Evolutionary conservation across 2,888 invertebrate genomes (phyloP).

Genomic region (Xanthostigma xanthostigma): DNA sequence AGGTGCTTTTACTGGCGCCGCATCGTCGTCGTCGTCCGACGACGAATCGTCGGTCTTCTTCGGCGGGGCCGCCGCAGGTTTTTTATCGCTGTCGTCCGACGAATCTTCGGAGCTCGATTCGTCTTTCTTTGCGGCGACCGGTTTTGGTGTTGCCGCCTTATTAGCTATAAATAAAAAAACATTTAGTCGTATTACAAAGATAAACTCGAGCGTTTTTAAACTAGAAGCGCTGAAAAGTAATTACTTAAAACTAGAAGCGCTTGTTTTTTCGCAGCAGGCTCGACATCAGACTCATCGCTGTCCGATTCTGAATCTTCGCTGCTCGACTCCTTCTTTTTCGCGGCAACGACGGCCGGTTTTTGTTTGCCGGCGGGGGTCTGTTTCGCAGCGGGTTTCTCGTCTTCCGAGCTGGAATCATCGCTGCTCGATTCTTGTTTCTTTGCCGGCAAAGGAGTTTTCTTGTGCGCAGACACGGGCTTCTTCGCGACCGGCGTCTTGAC

Average conservation of each 20-base stretch:
- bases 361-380: constrained; percentile 4
- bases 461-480: constrained; percentile 9
- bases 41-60: too few relatives aligned
- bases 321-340: constrained; percentile 23
- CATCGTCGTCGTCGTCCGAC: too few relatives aligned
- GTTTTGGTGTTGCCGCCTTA: neutral
- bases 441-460: constrained; percentile 7
- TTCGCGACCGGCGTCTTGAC: constrained; percentile 8
- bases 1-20: constrained; percentile 7
- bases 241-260: constrained; percentile 5
- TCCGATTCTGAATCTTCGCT: constrained; percentile 27
- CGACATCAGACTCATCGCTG: constrained; percentile 13
- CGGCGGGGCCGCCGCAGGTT: constrained; percentile 6
- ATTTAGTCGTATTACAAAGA: too few relatives aligned
- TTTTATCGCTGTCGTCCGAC: constrained; percentile 2
- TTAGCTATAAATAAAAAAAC: neutral
- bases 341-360: constrained; percentile 8
- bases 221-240: too few relatives aligned
- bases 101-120: neutral
- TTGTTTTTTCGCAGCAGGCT: constrained; percentile 7
- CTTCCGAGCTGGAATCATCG: constrained; percentile 17
- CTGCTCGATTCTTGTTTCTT: constrained; percentile 13
- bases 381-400: constrained; percentile 8
- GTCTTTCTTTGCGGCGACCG: neutral
- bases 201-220: too few relatives aligned